Evolutionary conservation across 2,113 vertebrate species (phyloP).

Genomic region (Drymodes brunneopygia): DNA sequence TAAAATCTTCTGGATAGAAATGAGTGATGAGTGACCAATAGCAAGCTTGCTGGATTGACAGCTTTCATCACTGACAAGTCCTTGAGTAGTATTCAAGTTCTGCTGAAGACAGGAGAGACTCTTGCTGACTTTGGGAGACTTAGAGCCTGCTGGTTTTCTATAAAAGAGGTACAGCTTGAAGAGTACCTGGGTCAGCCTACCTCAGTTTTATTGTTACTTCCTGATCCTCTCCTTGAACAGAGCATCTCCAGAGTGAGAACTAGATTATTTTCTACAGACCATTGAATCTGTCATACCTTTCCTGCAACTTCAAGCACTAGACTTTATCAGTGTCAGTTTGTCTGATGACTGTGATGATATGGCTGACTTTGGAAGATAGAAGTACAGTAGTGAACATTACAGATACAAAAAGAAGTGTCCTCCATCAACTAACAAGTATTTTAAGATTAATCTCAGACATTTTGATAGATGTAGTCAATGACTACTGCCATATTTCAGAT

Average conservation of each 20-base stretch:
- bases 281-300: neutral
- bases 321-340: neutral
- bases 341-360: neutral
- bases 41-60: neutral
- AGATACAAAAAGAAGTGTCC: neutral
- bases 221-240: neutral
- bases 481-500: neutral
- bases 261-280: neutral
- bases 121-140: neutral
- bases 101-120: neutral
- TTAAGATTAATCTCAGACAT: neutral
- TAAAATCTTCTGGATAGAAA: neutral
- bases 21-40: neutral
- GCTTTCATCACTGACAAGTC: neutral
- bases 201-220: neutral
- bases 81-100: neutral
- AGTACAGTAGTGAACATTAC: rapidly evolving
- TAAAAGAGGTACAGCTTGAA: neutral
- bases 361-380: neutral
- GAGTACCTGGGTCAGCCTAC: neutral
- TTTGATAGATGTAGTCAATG: neutral
- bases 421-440: neutral
- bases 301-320: neutral
- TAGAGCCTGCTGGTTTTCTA: neutral
- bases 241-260: neutral